Base-by-base conservation (phyloP, 2,888 invertebrate species). In the Synanthedon andrenaeformis region DNA sequence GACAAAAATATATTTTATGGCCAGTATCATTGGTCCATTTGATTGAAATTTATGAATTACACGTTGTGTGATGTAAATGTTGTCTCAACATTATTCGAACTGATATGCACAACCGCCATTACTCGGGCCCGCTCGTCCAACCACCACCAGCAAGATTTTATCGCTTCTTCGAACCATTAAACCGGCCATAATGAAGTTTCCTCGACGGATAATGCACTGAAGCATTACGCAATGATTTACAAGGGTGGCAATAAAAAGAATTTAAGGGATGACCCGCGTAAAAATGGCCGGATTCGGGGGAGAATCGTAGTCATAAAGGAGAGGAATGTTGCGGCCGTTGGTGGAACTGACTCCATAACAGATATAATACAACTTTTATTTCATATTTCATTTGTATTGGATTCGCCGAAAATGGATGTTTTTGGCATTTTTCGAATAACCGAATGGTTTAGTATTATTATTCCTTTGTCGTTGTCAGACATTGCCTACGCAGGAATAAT, bases 141-240 rank as follows among this genome's bases (percentile, higher is more conserved):
- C 64, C 64, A 67, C 78, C 76, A 74, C 75, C 75, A 71, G 81
- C 82, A 74, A 82, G 85, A 86, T 86, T 85, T 85, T 86, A 86
- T 87, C 85, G 84, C 73, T 82, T 79, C 84, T 85, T 74, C 82
- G 76, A 80, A 78, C 86, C 86, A 87, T 87, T 87, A 87, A 87
- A 85, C 84, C 81, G 78, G 72, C 84, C 85, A 82, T 87, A 86
- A 87, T 87, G 86, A 87, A 87, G 85, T 87, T 83, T 84, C 84
- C 77, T 76, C 72, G 72, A 64, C 79, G 81, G 83, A 83, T 85
- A 87, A 86, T 86, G 83, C 84, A 85, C 81, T 82, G 75, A 72
- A 74, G 86, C 83, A 83, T 85, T 81, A 83, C 82, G 76, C 85
- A 79, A 86, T 87, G 86, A 87, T 87, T 86, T 87, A 86, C 84